Percentiles rank a stretch among this genome's conserved stretches.
Evolutionary conservation across 2,888 invertebrate species (phyloP).

Genomic region (Tetragonisca angustula): DNA sequence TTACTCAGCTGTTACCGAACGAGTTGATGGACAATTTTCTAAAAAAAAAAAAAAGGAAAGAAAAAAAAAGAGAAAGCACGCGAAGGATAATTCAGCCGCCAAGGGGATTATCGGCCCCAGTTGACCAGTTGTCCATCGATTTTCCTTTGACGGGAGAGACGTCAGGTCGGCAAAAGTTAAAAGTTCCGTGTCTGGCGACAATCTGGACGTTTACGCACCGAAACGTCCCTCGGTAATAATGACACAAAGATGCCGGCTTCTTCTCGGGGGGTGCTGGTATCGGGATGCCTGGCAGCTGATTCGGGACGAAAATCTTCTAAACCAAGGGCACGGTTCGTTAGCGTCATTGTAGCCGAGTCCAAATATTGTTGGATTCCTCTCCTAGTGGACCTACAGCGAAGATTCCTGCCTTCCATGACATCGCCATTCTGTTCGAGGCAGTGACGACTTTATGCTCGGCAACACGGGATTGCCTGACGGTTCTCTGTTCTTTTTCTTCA

Average conservation of each 20-base stretch:
- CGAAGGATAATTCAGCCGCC: not conserved
- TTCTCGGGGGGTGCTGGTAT: conserved; percentile 43
- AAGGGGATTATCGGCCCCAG: not conserved
- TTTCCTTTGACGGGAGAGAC: conserved; percentile 7
- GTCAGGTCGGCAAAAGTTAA: conserved; percentile 27
- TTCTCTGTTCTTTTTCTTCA: not conserved
- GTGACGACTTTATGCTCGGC: conserved; percentile 63
- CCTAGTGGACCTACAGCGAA: conserved; percentile 73
- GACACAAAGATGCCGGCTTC: conserved; percentile 73
- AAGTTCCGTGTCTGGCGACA: conserved; percentile 18
- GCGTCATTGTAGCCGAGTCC: conserved; percentile 74
- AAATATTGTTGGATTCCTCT: conserved; percentile 75
- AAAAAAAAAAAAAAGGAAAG: no score
- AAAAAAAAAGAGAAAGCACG: no score
- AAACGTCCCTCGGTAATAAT: conserved; percentile 67
- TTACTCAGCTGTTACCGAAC: no score
- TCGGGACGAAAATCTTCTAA: conserved; percentile 70
- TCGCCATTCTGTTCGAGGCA: conserved; percentile 42
- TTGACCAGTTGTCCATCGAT: conserved; percentile 8
- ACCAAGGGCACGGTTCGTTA: conserved; percentile 74
- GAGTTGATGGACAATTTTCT: not conserved
- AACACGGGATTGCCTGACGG: not conserved
- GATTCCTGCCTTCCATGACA: conserved; percentile 58
- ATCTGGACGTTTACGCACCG: conserved; percentile 27
- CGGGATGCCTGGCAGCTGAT: conserved; percentile 50